These are phyloP conservation scores for Plodia interpunctella DNA, from an alignment of 1,140 invertebrate genomes.

Conservation along the genomic window DNA sequence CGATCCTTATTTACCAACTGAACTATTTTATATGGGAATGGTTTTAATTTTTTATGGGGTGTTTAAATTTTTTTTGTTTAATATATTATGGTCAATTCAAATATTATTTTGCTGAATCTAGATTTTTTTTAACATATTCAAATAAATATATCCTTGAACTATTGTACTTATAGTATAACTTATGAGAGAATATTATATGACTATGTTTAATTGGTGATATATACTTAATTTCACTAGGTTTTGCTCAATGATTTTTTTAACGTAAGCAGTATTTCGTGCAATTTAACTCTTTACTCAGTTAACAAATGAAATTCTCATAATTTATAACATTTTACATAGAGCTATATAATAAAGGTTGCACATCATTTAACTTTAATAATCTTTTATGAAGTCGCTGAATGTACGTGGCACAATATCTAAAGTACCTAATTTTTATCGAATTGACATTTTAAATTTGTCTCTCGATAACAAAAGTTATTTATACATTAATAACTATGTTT, in stretches of 20 bases:
- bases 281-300: background rate
- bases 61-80: too few relatives aligned
- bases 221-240: background rate
- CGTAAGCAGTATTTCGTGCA: background rate
- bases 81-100: too few relatives aligned
- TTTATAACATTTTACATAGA: background rate
- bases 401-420: background rate
- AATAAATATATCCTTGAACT: background rate
- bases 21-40: too few relatives aligned
- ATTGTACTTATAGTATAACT: background rate
- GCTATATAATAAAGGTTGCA: background rate
- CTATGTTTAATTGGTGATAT: background rate
- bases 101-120: too few relatives aligned
- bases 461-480: too few relatives aligned
- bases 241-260: conserved; percentile 14
- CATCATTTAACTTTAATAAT: background rate
- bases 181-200: background rate
- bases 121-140: background rate
- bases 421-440: background rate
- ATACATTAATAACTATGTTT: too few relatives aligned
- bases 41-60: too few relatives aligned
- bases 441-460: too few relatives aligned
- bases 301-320: too few relatives aligned
- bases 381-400: background rate
- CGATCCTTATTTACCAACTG: too few relatives aligned